phyloP scores from a whole-genome alignment of 2,113 vertebrate species.

The Anguilla japonica region DNA sequence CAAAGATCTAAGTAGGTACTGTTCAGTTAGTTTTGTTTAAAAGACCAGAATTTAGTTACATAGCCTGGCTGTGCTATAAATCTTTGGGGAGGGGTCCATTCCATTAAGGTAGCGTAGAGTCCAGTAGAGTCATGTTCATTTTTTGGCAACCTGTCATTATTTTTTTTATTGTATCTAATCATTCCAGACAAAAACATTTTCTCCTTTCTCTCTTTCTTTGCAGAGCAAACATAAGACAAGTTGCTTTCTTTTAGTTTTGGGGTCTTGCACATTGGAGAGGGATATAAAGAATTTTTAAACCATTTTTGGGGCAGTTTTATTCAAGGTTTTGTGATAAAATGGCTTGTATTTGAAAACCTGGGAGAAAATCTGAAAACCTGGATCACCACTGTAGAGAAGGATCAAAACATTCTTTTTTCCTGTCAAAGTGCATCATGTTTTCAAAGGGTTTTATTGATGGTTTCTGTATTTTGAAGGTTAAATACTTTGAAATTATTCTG shows the following conservation, averaged over 20 bases:
- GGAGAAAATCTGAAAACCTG: constrained; percentile 33
- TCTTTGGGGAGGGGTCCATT: constrained; percentile 34
- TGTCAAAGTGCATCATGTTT: constrained; percentile 66
- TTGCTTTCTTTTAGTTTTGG: constrained; percentile 67
- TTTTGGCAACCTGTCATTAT: not conserved
- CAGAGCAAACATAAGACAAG: constrained; percentile 76
- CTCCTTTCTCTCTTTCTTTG: constrained; percentile 71
- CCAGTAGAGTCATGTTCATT: constrained; percentile 46
- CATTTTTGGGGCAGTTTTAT: constrained; percentile 44
- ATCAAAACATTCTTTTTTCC: constrained; percentile 59
- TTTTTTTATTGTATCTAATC: constrained; percentile 52
- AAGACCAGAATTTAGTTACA: constrained; percentile 28
- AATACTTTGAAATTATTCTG: constrained; percentile 59
- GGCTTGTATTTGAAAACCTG: constrained; percentile 16
- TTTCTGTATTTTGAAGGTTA: constrained; percentile 69
- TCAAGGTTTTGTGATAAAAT: constrained; percentile 45
- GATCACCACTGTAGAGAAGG: constrained; percentile 66
- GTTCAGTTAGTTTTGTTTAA: not conserved
- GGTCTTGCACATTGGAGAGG: constrained; percentile 68
- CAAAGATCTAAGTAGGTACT: not conserved
- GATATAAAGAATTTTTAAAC: constrained; percentile 57
- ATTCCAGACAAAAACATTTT: constrained; percentile 73
- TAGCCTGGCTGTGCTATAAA: constrained; percentile 38
- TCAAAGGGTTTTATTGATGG: constrained; percentile 60
- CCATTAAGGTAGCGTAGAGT: constrained; percentile 48